Conservation (phyloP, 2,888 invertebrate genomes). For the Agrochola macilenta region DNA sequence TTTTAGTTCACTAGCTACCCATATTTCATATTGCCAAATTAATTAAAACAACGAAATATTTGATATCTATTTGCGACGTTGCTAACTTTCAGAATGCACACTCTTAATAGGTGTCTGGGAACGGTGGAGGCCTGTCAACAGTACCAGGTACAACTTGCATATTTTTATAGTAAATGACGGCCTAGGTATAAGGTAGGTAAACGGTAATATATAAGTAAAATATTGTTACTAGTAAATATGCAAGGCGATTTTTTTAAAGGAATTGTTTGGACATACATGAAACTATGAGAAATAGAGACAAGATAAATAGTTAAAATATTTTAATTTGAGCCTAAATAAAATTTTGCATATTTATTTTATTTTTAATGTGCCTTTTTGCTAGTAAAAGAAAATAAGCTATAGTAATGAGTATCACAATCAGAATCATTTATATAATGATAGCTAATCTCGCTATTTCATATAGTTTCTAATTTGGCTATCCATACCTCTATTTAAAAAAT, state of each 20-base stretch:
- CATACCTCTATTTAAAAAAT: not conserved
- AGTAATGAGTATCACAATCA: not conserved
- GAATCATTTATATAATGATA: not conserved
- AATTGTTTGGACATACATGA: not conserved
- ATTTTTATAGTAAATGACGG: not conserved
- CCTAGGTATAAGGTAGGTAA: slow-evolving; percentile 3
- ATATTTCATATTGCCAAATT: too few relatives aligned
- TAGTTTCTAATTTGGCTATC: not conserved
- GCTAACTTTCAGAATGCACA: too few relatives aligned
- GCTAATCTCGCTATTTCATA: not conserved
- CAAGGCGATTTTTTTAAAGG: not conserved
- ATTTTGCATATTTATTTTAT: not conserved
- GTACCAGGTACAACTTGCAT: not conserved
- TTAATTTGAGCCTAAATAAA: not conserved
- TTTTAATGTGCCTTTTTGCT: not conserved
- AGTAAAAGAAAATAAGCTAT: not conserved
- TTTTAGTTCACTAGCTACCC: too few relatives aligned
- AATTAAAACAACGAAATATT: too few relatives aligned
- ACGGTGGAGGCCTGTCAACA: not conserved
- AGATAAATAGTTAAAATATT: not conserved
- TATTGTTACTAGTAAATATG: slow-evolving; percentile 11
- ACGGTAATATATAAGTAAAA: slow-evolving; percentile 38
- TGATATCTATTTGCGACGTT: too few relatives aligned
- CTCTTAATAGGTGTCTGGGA: too few relatives aligned
- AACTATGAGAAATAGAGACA: not conserved